phyloP scores from a whole-genome alignment of 1,140 invertebrate species.

The Tetramorium simillimum region DNA sequence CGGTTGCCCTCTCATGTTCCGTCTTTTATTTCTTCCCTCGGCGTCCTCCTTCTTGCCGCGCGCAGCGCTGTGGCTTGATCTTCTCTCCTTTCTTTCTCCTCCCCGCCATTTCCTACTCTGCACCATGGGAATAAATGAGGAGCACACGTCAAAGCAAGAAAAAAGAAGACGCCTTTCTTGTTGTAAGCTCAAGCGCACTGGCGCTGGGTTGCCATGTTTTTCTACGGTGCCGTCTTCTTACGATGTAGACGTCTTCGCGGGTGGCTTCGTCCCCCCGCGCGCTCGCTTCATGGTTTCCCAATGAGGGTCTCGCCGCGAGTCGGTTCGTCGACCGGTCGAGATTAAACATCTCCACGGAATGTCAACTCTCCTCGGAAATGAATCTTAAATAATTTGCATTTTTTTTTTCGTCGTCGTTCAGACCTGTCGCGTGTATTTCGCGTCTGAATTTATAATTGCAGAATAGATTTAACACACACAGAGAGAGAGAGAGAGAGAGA shows the following conservation, averaged over 20 bases:
- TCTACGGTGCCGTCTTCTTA: slow-evolving; percentile 21
- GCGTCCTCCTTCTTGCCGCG: slow-evolving; percentile 31
- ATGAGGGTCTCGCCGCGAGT: slow-evolving; percentile 23
- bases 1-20: slow-evolving; percentile 19
- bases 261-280: neutral
- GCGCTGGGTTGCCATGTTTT: slow-evolving; percentile 26
- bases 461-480: neutral
- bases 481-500: too few species aligned
- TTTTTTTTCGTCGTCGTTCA: slow-evolving; percentile 1
- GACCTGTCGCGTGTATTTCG: neutral
- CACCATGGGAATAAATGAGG: slow-evolving; percentile 79
- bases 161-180: slow-evolving; percentile 48
- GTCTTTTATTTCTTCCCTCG: slow-evolving; percentile 26
- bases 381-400: neutral
- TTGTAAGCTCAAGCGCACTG: slow-evolving; percentile 34
- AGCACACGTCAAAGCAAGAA: slow-evolving; percentile 79
- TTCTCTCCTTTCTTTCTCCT: slow-evolving; percentile 48
- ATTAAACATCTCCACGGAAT: slow-evolving; percentile 36
- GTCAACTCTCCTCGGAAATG: neutral
- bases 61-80: slow-evolving; percentile 34
- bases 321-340: slow-evolving; percentile 50
- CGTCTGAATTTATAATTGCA: slow-evolving; percentile 10
- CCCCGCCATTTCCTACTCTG: slow-evolving; percentile 62
- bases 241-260: slow-evolving; percentile 43
- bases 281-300: slow-evolving; percentile 31